phyloP scores from a whole-genome alignment of 53 echinoderm and acorn worm species.

The Echinometra lucunter region DNA sequence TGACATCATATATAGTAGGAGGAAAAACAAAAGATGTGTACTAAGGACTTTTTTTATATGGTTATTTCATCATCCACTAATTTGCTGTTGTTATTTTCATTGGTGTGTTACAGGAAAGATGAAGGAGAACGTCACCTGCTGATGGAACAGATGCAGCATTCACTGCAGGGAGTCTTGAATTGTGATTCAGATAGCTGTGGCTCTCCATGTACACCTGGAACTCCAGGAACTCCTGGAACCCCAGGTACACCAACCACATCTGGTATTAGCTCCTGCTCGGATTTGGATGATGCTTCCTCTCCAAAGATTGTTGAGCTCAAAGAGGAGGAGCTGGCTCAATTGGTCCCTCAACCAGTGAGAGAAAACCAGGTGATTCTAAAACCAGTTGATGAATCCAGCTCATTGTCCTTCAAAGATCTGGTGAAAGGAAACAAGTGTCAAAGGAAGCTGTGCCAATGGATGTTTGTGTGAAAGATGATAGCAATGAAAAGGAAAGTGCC shows the following conservation, averaged over 20 bases:
- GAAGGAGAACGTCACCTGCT: constrained; percentile 89
- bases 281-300: constrained; percentile 58
- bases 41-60: not conserved
- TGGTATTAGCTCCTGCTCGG: constrained; percentile 71
- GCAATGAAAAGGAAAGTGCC: not conserved
- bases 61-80: not conserved
- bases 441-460: constrained; percentile 46
- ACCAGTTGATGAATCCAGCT: constrained; percentile 68
- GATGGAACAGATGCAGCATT: constrained; percentile 89
- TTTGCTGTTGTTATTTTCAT: not conserved
- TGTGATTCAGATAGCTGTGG: constrained; percentile 66
- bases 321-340: constrained; percentile 73
- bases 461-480: constrained; percentile 12
- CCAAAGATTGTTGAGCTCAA: constrained; percentile 75
- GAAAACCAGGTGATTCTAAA: constrained; percentile 80
- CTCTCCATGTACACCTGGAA: constrained; percentile 60
- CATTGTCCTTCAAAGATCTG: constrained; percentile 75
- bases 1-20: too few relatives aligned
- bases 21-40: too few relatives aligned
- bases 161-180: constrained; percentile 67
- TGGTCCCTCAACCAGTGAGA: constrained; percentile 80
- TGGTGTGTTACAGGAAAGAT: constrained; percentile 83
- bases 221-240: constrained; percentile 41
- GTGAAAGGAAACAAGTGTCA: not conserved
- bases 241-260: constrained; percentile 52